These are phyloP conservation scores for Drosophila ogumai DNA, from an alignment of 1,140 invertebrate genomes.

Conservation along the genomic window DNA sequence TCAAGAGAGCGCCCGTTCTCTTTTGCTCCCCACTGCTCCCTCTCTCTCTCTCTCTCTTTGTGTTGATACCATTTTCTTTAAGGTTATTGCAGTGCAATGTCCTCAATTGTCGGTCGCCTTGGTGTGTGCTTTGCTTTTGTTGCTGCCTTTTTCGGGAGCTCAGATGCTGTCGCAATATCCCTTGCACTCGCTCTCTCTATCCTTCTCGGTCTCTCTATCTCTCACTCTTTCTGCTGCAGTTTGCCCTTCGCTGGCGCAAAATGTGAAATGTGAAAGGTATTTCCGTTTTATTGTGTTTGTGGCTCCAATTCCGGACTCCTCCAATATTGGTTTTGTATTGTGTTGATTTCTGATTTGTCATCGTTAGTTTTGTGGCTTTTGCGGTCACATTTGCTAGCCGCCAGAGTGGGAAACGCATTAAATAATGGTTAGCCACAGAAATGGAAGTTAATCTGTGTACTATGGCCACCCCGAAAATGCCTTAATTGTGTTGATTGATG, in stretches of 20 bases:
- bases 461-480: slow-evolving; percentile 1
- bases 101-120: slow-evolving; percentile 77
- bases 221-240: slow-evolving; percentile 23
- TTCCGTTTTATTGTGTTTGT: slow-evolving; percentile 58
- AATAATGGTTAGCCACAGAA: slow-evolving; percentile 20
- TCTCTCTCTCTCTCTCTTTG: neutral
- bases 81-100: slow-evolving; percentile 81
- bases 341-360: slow-evolving; percentile 47
- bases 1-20: slow-evolving; percentile 34
- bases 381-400: slow-evolving; percentile 12
- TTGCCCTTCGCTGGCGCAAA: slow-evolving; percentile 61
- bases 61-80: slow-evolving; percentile 68
- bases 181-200: slow-evolving; percentile 40
- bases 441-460: slow-evolving; percentile 23
- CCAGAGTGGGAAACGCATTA: slow-evolving; percentile 28
- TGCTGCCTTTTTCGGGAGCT: slow-evolving; percentile 63
- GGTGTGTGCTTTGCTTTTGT: slow-evolving; percentile 49
- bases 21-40: slow-evolving; percentile 10
- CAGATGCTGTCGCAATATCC: slow-evolving; percentile 66
- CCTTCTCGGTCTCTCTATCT: neutral
- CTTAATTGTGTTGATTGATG: slow-evolving; percentile 23
- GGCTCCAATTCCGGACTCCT: slow-evolving; percentile 32
- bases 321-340: slow-evolving; percentile 55
- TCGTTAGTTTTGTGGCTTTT: slow-evolving; percentile 32
- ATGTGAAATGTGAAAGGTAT: slow-evolving; percentile 71